These are phyloP conservation scores for Petrocephalus zakoni DNA, from an alignment of 2,113 vertebrate species.

Conservation along the genomic window DNA sequence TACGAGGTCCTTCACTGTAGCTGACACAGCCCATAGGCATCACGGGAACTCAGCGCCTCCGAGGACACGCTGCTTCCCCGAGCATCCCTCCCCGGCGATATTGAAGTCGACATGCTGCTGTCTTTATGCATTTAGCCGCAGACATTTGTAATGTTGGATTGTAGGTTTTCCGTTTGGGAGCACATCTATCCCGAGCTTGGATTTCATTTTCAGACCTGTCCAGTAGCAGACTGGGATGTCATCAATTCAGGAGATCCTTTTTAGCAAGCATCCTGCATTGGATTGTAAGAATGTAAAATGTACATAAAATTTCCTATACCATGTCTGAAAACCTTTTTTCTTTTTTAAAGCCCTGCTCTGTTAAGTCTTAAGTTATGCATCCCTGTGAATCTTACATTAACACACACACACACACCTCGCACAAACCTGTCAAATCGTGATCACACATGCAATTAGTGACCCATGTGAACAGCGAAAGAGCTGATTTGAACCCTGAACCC, in stretches of 20 bases:
- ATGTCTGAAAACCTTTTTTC: background rate
- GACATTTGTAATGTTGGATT: background rate
- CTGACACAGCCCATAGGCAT: background rate
- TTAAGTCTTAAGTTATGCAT: background rate
- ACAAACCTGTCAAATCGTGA: background rate
- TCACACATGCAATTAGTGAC: background rate
- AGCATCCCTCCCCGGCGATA: background rate
- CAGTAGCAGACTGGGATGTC: background rate
- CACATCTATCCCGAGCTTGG: background rate
- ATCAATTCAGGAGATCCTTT: background rate
- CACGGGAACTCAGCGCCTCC: background rate
- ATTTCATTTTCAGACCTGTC: background rate
- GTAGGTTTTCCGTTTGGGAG: background rate
- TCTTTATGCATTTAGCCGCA: background rate
- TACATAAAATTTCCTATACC: background rate
- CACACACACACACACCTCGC: background rate
- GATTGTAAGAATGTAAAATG: background rate
- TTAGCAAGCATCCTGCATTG: background rate
- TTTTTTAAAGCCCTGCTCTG: background rate
- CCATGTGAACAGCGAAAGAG: background rate
- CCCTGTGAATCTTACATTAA: background rate
- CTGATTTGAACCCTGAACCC: background rate
- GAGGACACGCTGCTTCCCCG: background rate
- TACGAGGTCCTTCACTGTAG: background rate
- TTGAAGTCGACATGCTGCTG: background rate